These are phyloP conservation scores for Octomys mimax DNA, from an alignment of 2,797 vertebrate genomes.

Conservation along the genomic window DNA sequence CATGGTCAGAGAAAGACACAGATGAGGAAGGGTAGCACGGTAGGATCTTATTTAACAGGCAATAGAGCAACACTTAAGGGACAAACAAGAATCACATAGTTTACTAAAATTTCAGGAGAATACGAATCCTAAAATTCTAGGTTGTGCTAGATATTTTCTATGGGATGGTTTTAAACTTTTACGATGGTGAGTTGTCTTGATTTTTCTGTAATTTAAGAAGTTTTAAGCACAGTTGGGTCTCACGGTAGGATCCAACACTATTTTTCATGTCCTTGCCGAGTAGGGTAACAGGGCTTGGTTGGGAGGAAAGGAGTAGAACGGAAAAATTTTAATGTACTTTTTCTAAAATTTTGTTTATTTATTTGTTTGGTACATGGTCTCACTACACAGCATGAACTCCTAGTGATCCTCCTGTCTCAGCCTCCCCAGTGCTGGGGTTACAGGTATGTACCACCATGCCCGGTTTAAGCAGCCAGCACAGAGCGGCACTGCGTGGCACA, in stretches of 20 bases:
- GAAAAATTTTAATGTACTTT: background rate
- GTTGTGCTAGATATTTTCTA: constrained; percentile 77
- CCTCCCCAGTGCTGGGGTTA: no score
- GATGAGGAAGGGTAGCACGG: background rate
- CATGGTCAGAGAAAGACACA: background rate
- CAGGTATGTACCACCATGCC: no score
- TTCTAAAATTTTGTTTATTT: no score
- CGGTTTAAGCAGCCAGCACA: no score
- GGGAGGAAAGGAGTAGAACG: background rate
- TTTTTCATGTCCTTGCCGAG: constrained; percentile 38
- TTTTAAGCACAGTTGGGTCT: constrained; percentile 56
- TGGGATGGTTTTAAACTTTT: constrained; percentile 49
- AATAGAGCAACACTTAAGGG: background rate
- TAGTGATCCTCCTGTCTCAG: no score
- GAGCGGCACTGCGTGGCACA: no score
- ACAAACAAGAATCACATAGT: constrained; percentile 28
- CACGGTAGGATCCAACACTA: background rate
- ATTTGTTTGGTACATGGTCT: no score
- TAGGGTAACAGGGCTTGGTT: constrained; percentile 36
- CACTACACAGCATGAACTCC: no score
- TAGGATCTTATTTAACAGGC: constrained; percentile 46
- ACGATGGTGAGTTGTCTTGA: constrained; percentile 51
- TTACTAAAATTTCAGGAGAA: background rate
- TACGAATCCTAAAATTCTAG: constrained; percentile 57
- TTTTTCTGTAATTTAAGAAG: constrained; percentile 75